Percentiles rank a stretch among this genome's conserved stretches.
Conservation (phyloP, 2,888 invertebrate genomes). For the Erynnis tages region DNA sequence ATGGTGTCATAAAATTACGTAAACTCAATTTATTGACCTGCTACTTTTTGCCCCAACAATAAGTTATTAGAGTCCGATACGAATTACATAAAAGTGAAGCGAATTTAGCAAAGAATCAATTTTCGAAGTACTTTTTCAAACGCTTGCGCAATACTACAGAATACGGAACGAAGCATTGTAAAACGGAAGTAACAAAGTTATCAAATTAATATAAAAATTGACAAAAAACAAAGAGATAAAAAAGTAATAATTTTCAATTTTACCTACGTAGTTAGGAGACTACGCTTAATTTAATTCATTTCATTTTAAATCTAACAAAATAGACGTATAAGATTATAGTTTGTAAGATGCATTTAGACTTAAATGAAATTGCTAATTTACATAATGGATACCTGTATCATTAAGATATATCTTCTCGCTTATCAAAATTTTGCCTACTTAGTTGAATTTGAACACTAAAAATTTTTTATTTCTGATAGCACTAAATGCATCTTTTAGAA, state of each 20-base stretch:
- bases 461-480: too few species aligned
- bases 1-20: neutral
- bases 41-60: neutral
- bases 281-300: too few species aligned
- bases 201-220: neutral
- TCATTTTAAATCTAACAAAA: too few species aligned
- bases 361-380: too few species aligned
- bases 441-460: too few species aligned
- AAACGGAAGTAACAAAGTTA: neutral
- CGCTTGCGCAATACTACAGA: constrained; percentile 6
- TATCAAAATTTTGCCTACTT: too few species aligned
- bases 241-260: too few species aligned
- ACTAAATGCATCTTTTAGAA: constrained; percentile 1
- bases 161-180: constrained; percentile 1
- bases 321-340: neutral
- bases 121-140: constrained; percentile 1
- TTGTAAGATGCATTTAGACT: constrained; percentile 1
- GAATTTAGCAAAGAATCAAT: constrained; percentile 10
- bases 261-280: too few species aligned
- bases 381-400: too few species aligned
- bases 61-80: neutral
- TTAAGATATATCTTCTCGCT: too few species aligned
- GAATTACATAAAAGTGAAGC: constrained; percentile 6
- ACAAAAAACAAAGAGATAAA: neutral
- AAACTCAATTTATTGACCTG: constrained; percentile 3